Evolutionary conservation across 2,113 vertebrate genomes (phyloP).

Genomic region (Alexandromys fortis): DNA sequence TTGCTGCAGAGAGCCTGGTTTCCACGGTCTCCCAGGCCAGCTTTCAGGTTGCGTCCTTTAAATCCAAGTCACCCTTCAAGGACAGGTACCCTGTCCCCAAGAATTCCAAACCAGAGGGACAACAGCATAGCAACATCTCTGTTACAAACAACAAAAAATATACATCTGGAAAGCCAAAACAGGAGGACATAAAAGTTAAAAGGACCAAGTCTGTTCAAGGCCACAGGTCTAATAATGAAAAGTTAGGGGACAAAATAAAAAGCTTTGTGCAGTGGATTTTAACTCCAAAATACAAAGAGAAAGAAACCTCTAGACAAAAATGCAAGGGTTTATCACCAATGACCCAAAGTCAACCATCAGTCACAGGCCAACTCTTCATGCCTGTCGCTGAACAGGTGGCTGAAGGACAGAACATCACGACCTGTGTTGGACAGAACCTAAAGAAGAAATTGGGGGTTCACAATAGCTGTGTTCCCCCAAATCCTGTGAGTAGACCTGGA

Average conservation of each 20-base stretch:
- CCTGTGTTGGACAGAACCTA: background rate
- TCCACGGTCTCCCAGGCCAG: too few relatives aligned
- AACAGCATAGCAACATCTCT: too few relatives aligned
- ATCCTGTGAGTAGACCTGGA: rapidly evolving
- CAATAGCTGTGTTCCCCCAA: rapidly evolving
- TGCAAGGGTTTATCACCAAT: rapidly evolving
- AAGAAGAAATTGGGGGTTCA: background rate
- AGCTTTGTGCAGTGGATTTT: background rate
- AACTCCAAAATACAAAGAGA: rapidly evolving
- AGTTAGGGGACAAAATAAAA: background rate
- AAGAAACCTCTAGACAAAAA: background rate
- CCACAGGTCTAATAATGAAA: rapidly evolving
- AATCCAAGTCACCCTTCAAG: too few relatives aligned
- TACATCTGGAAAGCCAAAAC: too few relatives aligned
- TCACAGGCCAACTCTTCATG: rapidly evolving
- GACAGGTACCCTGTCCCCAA: too few relatives aligned
- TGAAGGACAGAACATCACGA: background rate
- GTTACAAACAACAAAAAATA: too few relatives aligned
- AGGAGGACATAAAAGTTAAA: too few relatives aligned
- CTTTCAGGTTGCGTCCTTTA: rapidly evolving
- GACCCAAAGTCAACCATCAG: background rate
- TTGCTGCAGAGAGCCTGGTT: background rate
- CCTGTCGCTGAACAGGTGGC: rapidly evolving
- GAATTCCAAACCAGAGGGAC: too few relatives aligned
- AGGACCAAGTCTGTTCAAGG: rapidly evolving